Base-by-base conservation (phyloP, 2,797 vertebrate genomes). In the Petrocephalus sullivani region DNA sequence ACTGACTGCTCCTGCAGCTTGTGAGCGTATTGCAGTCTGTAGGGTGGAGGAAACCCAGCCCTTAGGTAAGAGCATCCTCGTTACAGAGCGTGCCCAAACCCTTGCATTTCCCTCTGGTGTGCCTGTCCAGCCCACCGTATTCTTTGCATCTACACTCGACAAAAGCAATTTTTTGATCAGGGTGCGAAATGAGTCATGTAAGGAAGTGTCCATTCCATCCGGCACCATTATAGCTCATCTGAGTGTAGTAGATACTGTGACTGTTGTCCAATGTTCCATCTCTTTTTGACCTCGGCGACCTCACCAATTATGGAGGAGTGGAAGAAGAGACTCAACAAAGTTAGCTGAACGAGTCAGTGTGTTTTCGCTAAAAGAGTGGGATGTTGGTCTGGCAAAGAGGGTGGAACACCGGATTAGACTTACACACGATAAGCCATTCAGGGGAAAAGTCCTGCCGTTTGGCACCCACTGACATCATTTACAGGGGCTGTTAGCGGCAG, bases 371-470 rank as follows among this genome's bases (percentile, higher is more conserved):
- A 0, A 10, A 37, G 87, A 71, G 51, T 88, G 85, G 90, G 86
- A 89, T 1, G 37, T 89, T 21, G 58, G 83, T 46, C 46, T 83
- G 1, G 71, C 88, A 4, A 89, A 87, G 4, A 71, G 49, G 9
- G 82, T 89, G 21, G 87, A 87, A 64, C 89, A 89, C 53, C 64
- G 28, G 1, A 89, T 89, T 2, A 19, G 78, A 9, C 7, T 64
- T 28, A n/a, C n/a, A 4, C 1, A 61, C 23, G 60, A 61, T 61
- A 61, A 19, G n/a, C n/a, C 1, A 1, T 61, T 61, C n/a, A 21
- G 60, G 60, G n/a, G n/a, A n/a, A n/a, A 0, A 0, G 60, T 61
- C 1, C 60, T 4, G n/a, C 1, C 16, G 1, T 16, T 4, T 89
- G 19, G 53, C 84, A 12, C 58, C 88, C 1, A 53, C 64, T 6